Base-by-base conservation (phyloP, 2,113 vertebrate species). In the Rhinopithecus roxellana region DNA sequence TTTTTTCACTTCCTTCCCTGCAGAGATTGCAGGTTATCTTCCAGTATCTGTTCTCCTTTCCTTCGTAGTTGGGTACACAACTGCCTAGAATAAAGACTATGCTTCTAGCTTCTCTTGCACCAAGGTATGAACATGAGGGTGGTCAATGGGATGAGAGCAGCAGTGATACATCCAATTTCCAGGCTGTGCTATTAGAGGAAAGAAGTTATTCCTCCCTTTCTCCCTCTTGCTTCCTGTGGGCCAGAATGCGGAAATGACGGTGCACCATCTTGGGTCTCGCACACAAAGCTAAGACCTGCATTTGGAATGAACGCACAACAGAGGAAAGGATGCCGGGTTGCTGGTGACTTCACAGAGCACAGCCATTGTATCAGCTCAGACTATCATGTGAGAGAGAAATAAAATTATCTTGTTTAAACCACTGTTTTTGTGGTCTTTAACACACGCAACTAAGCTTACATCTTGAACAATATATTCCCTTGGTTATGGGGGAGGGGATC, bases 181-280 rank as follows among this genome's bases (percentile, higher is more conserved):
- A 32, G 45, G 48, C 12, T 40, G 25, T 43, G 61, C 32, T 38
- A 43, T 38, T 64, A n/a, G 57, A 89, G 35, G 55, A 14, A 55
- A 89, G 27, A 61, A 3, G 11, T 23, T 23, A 27, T 8, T 18
- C 75, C 23, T 85, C 40, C 61, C 20, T 86, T 40, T 93, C 67
- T 72, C 59, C 14, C 30, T 55, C 50, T 72, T 55, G 59, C 77
- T 50, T 94, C 84, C 80, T 14, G 1, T 48, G 25, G 64, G n/a
- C 61, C 83, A 35, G 72, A 72, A 35, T 18, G 18, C 11, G 55
- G 87, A 82, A 30, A 61, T 20, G 40, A 52, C 32, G 3, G n/a
- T 27, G 9, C 5, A 3, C 17, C 23, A 50, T 55, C 8, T 70
- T 4, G 40, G 22, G 16, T 18, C 61, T 20, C 0, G 40, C 10